phyloP scores from a whole-genome alignment of 1,140 invertebrate species.

The Diorhabda elongata region DNA sequence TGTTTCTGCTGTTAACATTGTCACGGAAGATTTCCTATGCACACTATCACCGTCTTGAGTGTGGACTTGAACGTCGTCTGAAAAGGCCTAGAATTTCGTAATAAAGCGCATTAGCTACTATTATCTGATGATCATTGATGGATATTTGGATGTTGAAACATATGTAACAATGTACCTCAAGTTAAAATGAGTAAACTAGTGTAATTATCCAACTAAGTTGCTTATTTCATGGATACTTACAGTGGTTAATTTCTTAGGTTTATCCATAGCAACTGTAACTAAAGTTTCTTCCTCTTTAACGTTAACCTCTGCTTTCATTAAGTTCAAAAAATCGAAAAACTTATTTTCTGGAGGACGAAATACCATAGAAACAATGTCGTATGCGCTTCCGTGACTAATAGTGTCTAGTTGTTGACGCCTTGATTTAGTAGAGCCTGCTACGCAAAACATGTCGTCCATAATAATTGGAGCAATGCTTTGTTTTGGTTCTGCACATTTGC shows the following conservation, averaged over 20 bases:
- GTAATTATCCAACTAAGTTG: no score
- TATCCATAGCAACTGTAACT: constrained; percentile 2
- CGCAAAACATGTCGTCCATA: background rate
- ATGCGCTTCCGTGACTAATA: constrained; percentile 11
- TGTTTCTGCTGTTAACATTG: constrained; percentile 33
- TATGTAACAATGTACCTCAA: no score
- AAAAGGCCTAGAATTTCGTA: background rate
- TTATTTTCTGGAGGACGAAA: constrained; percentile 35
- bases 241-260: constrained; percentile 16
- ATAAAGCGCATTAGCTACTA: no score
- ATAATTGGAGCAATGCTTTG: background rate
- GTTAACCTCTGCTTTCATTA: constrained; percentile 20
- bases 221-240: background rate
- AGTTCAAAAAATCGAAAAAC: constrained; percentile 30
- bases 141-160: no score
- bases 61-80: background rate
- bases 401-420: background rate
- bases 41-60: background rate
- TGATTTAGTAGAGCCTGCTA: background rate
- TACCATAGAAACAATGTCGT: constrained; percentile 32
- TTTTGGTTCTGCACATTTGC: background rate
- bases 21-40: background rate
- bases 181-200: no score
- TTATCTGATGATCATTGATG: no score
- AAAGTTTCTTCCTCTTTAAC: constrained; percentile 13